A percentile compares a stretch with the other conserved stretches of the same genome.
phyloP scores from a whole-genome alignment of 2,888 invertebrate species.

The Oxytorus armatus region DNA sequence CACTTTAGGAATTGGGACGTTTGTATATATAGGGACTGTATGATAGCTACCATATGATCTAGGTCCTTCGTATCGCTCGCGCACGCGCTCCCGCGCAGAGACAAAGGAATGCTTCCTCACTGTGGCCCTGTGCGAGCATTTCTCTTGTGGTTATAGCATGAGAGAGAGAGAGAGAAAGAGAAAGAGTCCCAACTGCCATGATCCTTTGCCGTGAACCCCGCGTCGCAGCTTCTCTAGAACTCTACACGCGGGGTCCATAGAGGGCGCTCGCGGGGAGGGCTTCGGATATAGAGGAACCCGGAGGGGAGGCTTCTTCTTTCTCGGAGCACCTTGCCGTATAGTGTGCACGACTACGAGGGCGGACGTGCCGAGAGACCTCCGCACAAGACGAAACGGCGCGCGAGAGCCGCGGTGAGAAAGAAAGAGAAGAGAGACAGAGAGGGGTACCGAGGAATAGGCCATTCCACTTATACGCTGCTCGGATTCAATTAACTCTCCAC shows the following conservation, averaged over 20 bases:
- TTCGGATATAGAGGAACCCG: constrained; percentile 45
- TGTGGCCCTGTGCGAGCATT: constrained; percentile 70
- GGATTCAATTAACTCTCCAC: constrained; percentile 83
- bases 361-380: constrained; percentile 69
- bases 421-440: constrained; percentile 47
- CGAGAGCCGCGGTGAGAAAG: constrained; percentile 61
- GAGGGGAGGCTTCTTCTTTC: constrained; percentile 58
- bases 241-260: constrained; percentile 45
- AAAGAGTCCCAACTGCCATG: constrained; percentile 48
- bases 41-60: constrained; percentile 28
- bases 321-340: constrained; percentile 23
- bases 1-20: not conserved
- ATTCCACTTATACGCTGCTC: constrained; percentile 84
- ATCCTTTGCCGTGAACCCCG: constrained; percentile 59
- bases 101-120: constrained; percentile 82
- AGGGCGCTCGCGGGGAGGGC: constrained; percentile 56
- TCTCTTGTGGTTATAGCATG: constrained; percentile 69
- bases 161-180: constrained; percentile 63
- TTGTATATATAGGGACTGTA: not conserved
- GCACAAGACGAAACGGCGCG: constrained; percentile 79
- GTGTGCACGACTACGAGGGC: constrained; percentile 65
- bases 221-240: constrained; percentile 36
- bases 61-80: constrained; percentile 45
- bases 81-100: constrained; percentile 79
- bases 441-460: constrained; percentile 81